Conservation (phyloP, 2,888 invertebrate genomes). For the Alloscopus bannaensis region DNA sequence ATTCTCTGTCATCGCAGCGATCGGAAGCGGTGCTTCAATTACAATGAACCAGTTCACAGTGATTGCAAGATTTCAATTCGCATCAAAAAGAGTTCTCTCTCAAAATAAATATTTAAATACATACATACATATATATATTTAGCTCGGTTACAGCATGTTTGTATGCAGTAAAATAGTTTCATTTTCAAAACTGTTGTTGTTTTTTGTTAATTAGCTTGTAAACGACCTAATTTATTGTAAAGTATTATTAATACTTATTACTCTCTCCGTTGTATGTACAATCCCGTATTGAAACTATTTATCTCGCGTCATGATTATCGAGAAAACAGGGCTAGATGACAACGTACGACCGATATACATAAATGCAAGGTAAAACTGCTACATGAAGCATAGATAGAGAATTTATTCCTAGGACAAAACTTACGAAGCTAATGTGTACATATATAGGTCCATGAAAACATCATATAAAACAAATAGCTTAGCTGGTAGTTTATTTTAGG, state of each 20-base stretch:
- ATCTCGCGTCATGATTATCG: conserved; percentile 32
- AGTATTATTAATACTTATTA: conserved; percentile 26
- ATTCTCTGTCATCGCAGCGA: conserved; percentile 31
- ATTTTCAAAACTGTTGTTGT: conserved; percentile 18
- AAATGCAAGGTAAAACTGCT: conserved; percentile 49
- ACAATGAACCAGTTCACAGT: conserved; percentile 16
- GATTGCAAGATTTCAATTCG: conserved; percentile 42
- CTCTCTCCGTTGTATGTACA: conserved; percentile 30
- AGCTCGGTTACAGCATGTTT: neutral
- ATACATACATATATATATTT: conserved; percentile 9
- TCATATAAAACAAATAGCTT: neutral
- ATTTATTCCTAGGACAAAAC: conserved; percentile 4
- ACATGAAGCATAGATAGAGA: no score
- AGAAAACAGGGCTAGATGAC: conserved; percentile 32
- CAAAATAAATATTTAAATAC: conserved; percentile 30
- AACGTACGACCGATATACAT: conserved; percentile 34
- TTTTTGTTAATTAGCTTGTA: conserved; percentile 20
- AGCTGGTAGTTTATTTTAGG: neutral
- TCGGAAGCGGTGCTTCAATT: conserved; percentile 46
- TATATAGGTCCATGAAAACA: no score
- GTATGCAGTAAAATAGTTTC: neutral
- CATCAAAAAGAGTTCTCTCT: conserved; percentile 32
- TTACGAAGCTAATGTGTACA: no score
- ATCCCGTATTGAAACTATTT: conserved; percentile 24
- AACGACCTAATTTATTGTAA: conserved; percentile 54